Evolutionary conservation across 2,888 invertebrate species (phyloP), one percentile per base, ranked within the genome.

Genomic region (Mycalesis mineus): DNA sequence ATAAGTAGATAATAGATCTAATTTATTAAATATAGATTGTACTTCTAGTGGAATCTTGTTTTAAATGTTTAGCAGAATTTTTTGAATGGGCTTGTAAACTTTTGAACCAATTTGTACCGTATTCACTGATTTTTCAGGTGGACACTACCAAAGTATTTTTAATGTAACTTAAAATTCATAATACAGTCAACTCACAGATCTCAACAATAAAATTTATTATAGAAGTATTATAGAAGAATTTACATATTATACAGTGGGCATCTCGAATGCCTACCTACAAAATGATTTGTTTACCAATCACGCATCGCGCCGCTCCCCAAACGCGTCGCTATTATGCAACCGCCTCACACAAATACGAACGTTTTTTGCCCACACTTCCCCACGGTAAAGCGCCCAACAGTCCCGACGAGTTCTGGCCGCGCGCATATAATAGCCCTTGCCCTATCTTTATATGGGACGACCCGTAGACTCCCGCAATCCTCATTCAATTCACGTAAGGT

Each of bases 401-500:
- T 75, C 75, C 72, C 73, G 72, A 73, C 72, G 75, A 75, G 78
- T 75, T 76, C 64, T 65, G 65, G 65, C 65, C 63, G 74, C 68
- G 71, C 66, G 77, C 73, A 78, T 80, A 82, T 83, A 84, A 84
- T 81, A 82, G 81, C 84, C 84, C 84, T 81, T 81, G 87, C 86
- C 85, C 87, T 81, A 86, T 84, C 88, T 88, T 80, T 85, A 88
- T 87, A 88, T 88, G 88, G 88, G 88, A 81, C 88, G 88, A 78
- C 84, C 84, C 82, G 88, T 87, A 88, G 82, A 75, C 82, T 84
- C 83, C 80, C 80, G 85, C 85, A 78, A 85, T 88, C 84, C 84
- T 83, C 86, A 89, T 89, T 88, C 89, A 87, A 80, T 82, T 78
- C 89, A 88, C 89, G 89, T 87, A 87, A 88, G 87, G 88, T 88